Percentiles rank a stretch among this genome's conserved stretches.
These are phyloP conservation scores for Polietes domitor DNA, from an alignment of 2,888 invertebrate genomes.

Conservation along the genomic window DNA sequence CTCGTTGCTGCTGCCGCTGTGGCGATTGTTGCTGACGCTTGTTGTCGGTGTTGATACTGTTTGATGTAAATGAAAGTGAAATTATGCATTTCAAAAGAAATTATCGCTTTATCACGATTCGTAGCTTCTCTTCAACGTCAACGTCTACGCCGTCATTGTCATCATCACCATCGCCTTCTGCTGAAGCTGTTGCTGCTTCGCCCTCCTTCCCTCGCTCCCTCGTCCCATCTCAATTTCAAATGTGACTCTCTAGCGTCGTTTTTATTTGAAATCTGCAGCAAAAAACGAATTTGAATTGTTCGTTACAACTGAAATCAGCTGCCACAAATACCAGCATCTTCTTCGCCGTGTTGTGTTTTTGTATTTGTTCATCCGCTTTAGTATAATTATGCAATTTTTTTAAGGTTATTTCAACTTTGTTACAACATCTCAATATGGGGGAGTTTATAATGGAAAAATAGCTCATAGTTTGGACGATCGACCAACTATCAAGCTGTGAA, in stretches of 20 bases:
- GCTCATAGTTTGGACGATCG: too few relatives aligned
- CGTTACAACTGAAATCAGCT: slow-evolving; percentile 8
- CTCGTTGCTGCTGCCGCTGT: slow-evolving; percentile 10
- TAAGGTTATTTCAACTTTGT: not conserved
- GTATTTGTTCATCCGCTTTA: not conserved
- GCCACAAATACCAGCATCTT: slow-evolving; percentile 18
- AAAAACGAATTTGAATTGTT: slow-evolving; percentile 18
- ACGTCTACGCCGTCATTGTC: not conserved
- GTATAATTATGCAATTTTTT: slow-evolving; percentile 32
- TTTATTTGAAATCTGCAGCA: slow-evolving; percentile 45
- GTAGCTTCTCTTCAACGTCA: slow-evolving; percentile 19
- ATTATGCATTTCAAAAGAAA: slow-evolving; percentile 67
- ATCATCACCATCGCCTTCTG: not conserved
- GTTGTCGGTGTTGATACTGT: slow-evolving; percentile 4
- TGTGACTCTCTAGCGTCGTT: not conserved
- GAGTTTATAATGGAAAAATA: too few relatives aligned
- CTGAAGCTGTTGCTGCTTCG: too few relatives aligned
- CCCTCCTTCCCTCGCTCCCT: not conserved
- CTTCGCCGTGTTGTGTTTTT: not conserved
- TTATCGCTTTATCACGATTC: slow-evolving; percentile 70
- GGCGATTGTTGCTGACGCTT: not conserved
- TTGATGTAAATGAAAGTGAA: slow-evolving; percentile 66
- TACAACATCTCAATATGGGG: not conserved
- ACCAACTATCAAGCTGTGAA: too few relatives aligned
- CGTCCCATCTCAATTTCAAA: slow-evolving; percentile 17